Evolutionary conservation across 2,113 vertebrate species (phyloP).

Genomic region (Thymallus thymallus): DNA sequence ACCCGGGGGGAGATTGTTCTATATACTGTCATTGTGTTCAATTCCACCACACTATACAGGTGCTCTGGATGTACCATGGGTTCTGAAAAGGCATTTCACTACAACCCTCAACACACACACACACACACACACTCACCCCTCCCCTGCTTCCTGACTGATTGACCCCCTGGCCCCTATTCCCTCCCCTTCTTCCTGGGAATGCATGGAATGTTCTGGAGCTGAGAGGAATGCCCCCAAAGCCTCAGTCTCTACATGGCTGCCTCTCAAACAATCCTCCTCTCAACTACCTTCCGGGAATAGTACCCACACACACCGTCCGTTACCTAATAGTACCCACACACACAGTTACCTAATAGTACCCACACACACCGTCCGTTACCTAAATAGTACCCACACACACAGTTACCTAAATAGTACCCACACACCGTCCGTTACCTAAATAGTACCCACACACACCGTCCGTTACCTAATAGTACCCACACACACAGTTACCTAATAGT

Average conservation of each 20-base stretch:
- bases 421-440: not conserved
- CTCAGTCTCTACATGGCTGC: conserved; percentile 63
- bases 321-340: not conserved
- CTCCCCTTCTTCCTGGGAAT: conserved; percentile 50
- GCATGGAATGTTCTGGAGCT: conserved; percentile 70
- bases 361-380: not conserved
- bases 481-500: not conserved
- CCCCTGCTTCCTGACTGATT: conserved; percentile 52
- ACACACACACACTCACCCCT: conserved; percentile 13
- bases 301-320: not conserved
- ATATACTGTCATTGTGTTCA: too few relatives aligned
- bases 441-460: too few relatives aligned
- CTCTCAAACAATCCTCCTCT: conserved; percentile 13
- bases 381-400: too few relatives aligned
- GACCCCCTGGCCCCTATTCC: not conserved
- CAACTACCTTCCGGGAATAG: conserved; percentile 6
- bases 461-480: not conserved
- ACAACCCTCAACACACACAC: conserved; percentile 10
- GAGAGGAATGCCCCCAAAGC: conserved; percentile 47
- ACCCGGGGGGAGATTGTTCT: too few relatives aligned
- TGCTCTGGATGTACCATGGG: too few relatives aligned
- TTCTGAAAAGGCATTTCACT: conserved; percentile 15
- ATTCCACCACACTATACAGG: too few relatives aligned
- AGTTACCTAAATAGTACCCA: not conserved
- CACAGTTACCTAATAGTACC: not conserved